A percentile compares a stretch with the other conserved stretches of the same genome.
Conservation (phyloP, 2,113 vertebrate species). For the Struthio camelus region DNA sequence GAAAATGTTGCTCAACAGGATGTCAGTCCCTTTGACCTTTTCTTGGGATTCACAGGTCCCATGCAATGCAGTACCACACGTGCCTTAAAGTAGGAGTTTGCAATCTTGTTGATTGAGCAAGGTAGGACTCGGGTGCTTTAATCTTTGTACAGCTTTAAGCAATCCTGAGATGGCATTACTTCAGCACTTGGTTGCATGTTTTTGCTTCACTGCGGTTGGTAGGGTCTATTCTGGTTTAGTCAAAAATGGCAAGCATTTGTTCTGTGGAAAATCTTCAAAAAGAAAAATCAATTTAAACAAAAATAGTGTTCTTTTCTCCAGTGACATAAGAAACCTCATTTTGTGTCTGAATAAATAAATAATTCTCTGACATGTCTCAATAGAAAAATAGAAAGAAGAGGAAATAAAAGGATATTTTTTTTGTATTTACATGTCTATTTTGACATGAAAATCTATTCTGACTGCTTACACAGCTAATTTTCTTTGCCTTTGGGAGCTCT, state of each 20-base stretch:
- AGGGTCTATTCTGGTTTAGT: not conserved
- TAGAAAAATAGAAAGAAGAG: not conserved
- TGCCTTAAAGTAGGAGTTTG: constrained; percentile 43
- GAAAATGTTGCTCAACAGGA: constrained; percentile 74
- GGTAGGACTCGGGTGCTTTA: constrained; percentile 39
- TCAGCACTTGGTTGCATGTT: not conserved
- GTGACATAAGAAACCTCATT: not conserved
- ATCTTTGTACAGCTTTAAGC: constrained; percentile 58
- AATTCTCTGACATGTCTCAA: not conserved
- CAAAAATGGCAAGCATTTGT: not conserved
- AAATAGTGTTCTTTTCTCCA: not conserved
- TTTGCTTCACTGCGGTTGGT: not conserved
- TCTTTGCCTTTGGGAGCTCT: not conserved
- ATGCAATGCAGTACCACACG: not conserved
- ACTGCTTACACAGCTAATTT: not conserved
- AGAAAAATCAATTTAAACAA: not conserved
- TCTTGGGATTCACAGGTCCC: constrained; percentile 50
- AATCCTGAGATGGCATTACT: constrained; percentile 9
- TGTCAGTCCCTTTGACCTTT: constrained; percentile 66
- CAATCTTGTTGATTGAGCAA: constrained; percentile 61
- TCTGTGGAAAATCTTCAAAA: not conserved
- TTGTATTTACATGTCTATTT: not conserved
- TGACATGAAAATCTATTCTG: not conserved
- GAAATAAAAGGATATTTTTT: not conserved
- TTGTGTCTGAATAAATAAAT: not conserved